Evolutionary conservation across 2,797 vertebrate species (phyloP), one percentile per base, ranked within the genome.

Genomic region (Manis crassicaudata): DNA sequence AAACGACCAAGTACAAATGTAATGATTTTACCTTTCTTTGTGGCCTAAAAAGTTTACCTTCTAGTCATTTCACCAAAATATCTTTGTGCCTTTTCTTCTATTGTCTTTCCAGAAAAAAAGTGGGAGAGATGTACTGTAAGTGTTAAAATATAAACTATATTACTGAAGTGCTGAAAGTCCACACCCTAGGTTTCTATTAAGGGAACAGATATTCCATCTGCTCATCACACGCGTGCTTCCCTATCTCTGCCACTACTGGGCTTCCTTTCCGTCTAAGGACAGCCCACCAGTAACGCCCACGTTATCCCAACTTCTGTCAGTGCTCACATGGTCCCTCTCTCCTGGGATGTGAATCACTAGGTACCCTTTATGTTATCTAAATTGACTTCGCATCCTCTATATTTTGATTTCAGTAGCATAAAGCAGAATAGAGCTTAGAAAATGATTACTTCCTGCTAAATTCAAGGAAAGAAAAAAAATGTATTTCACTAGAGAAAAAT

Each of bases 371-470:
- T 18, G 85, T 88, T 50, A 20, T 50, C 20, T 35, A 72, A 72
- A 14, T 60, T 86, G 56, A 84, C 73, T 95, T 84, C 12, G 50
- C 12, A 79, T 27, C 18, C 14, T 68, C 16, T 65, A 81, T 21
- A 67, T 82, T 94, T 94, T 43, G 16, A 5, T 67, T 86, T 88
- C 29, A 60, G 77, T 90, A 88, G 35, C n/a, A 40, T 56, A 65
- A 90, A 68, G 90, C 10, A 84, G 7, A 72, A 65, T 4, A 54
- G 29, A 88, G 18, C 23, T 82, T 88, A 90, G 46, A 46, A 46
- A 46, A 23, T 85, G 27, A 84, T 73, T 63, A n/a, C 67, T 20
- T 88, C 89, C 86, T 29, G 11, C 56, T 77, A 86, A 95, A 94
- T 75, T 92, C 70, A 96, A 77, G 23, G 16, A 75, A 40, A 35